These are phyloP conservation scores for Cryptosula pallasiana DNA, from an alignment of 2,888 invertebrate species.

Conservation along the genomic window DNA sequence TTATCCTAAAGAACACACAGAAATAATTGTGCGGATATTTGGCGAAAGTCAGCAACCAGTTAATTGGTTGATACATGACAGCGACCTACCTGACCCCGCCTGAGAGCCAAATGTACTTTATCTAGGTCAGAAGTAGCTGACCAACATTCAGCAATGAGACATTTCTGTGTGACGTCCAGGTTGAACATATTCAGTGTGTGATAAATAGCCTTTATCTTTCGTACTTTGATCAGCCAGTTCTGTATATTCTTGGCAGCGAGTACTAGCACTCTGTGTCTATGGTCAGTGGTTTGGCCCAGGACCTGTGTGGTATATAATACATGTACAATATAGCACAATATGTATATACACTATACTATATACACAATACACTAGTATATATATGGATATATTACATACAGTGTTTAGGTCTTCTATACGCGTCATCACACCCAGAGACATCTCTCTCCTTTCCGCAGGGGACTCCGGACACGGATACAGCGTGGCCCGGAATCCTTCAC, in stretches of 20 bases:
- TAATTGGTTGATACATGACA: too few species aligned
- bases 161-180: slow-evolving; percentile 97
- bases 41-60: too few species aligned
- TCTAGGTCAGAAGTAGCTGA: slow-evolving; percentile 82
- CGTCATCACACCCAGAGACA: slow-evolving; percentile 46
- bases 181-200: slow-evolving; percentile 96
- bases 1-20: slow-evolving; percentile 67
- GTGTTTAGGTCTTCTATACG: slow-evolving; percentile 45
- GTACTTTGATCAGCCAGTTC: slow-evolving; percentile 90
- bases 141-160: slow-evolving; percentile 97
- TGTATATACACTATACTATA: too few species aligned
- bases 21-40: too few species aligned
- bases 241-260: slow-evolving; percentile 95
- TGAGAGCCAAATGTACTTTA: slow-evolving; percentile 83
- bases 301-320: slow-evolving; percentile 70
- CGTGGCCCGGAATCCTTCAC: slow-evolving; percentile 69
- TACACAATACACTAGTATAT: too few species aligned
- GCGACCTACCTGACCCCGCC: slow-evolving; percentile 83
- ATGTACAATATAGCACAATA: too few species aligned
- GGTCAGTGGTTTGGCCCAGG: slow-evolving; percentile 95
- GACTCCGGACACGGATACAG: slow-evolving; percentile 51
- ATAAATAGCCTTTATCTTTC: slow-evolving; percentile 98
- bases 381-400: too few species aligned
- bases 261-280: slow-evolving; percentile 90
- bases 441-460: slow-evolving; percentile 43